A percentile compares a stretch with the other conserved stretches of the same genome.
Conservation (phyloP, 1,140 invertebrate species). For the Caenorhabditis latens region DNA sequence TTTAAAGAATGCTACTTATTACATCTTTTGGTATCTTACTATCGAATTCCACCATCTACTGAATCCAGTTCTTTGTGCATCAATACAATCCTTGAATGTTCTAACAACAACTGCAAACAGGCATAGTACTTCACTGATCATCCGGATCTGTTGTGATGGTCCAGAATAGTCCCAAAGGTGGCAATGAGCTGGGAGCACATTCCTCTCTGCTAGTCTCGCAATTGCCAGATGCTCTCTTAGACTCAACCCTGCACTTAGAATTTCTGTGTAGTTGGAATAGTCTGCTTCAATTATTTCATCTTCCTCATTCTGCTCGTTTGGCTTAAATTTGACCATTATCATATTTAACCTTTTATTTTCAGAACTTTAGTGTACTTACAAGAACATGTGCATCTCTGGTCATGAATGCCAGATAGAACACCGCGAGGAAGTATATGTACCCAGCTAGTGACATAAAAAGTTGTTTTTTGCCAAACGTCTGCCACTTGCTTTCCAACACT, state of each 20-base stretch:
- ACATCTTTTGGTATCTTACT: conserved; percentile 12
- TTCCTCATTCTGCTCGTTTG: conserved; percentile 10
- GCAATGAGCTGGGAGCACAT: conserved; percentile 58
- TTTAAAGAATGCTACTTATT: conserved; percentile 7
- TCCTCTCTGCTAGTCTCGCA: conserved; percentile 22
- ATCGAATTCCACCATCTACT: conserved; percentile 81
- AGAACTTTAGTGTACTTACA: conserved; percentile 6
- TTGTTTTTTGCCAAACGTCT: conserved; percentile 91
- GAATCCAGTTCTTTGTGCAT: conserved; percentile 64
- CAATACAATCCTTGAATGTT: conserved; percentile 60
- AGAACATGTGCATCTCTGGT: conserved; percentile 54
- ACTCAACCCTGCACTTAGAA: conserved; percentile 14
- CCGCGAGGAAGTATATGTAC: conserved; percentile 63
- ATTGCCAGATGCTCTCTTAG: conserved; percentile 45
- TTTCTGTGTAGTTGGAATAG: conserved; percentile 19
- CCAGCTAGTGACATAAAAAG: conserved; percentile 74
- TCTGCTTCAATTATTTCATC: background rate
- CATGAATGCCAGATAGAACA: conserved; percentile 67
- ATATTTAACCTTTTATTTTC: background rate
- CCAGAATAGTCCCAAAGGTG: conserved; percentile 66
- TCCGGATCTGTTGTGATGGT: conserved; percentile 61
- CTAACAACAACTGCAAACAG: conserved; percentile 60
- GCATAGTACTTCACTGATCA: conserved; percentile 63
- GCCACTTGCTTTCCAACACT: conserved; percentile 96
- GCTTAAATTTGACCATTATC: background rate